Base-by-base conservation (phyloP, 2,888 invertebrate species). In the Pandemis heparana region DNA sequence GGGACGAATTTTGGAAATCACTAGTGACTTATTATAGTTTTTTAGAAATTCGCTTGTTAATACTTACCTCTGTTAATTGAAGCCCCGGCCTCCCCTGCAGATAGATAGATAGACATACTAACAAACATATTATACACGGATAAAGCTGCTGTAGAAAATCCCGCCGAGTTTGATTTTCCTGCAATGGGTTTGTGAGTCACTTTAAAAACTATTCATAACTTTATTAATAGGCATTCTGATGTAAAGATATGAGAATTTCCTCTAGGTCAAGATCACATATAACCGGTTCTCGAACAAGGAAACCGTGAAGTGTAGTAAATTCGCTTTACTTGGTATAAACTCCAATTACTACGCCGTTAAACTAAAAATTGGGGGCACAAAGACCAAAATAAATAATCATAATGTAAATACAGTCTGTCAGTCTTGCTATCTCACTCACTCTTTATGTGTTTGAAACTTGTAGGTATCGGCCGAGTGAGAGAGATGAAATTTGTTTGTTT, bases 301-400 rank as follows among this genome's bases (percentile, higher is more conserved):
- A 51, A 51, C 51, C 51, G 16, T 48, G 65, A 48, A 48, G 64
- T 64, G 46, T 64, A 38, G 51, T 65, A 51, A 65, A 65, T 65
- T 38, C 51, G 23, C 32, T 38, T 51, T 51, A 51, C 48, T 38
- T 51, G 32, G 9, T 16, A 65, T 38, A 65, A 38, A 38, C 16
- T 16, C 10, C 16, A 51, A 65, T 64, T 64, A 16, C 48, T n/a
- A 48, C 7, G 46, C 64, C 64, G 48, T 64, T 48, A 32, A 48
- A 32, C 23, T 32, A 32, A n/a, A 5, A 64, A 64, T 48, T 64
- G 64, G 48, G 48, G 64, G 32, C 64, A 48, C 12, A 18, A 10
- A 53, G 1, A 10, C 18, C 10, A 18, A 53, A 53, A 53, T 10
- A 16, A 16, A 32, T 32, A 32, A 32, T 32, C 23, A n/a, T n/a